Evolutionary conservation across 30 jellyfish, hydroid and myxozoan species (phyloP).

Genomic region (Nemopilema nomurai): DNA sequence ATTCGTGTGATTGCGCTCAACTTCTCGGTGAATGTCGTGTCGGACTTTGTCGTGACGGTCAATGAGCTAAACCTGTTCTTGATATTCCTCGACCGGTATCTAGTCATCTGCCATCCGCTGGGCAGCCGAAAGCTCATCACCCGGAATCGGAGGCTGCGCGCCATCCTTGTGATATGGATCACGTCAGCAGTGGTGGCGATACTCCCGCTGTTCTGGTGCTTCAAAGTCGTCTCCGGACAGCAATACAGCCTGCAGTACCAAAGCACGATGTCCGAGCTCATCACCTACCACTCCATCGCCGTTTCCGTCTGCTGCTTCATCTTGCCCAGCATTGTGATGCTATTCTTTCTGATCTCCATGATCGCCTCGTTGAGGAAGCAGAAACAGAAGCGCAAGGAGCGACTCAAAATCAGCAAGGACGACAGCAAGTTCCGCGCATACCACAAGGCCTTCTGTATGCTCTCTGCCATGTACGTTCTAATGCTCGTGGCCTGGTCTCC

Average conservation of each 20-base stretch:
- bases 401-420: constrained; percentile 34
- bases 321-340: constrained; percentile 57
- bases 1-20: constrained; percentile 7
- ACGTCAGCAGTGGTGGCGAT: constrained; percentile 43
- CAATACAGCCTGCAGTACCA: constrained; percentile 11
- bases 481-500: constrained; percentile 78
- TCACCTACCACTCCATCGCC: constrained; percentile 54
- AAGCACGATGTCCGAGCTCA: constrained; percentile 19
- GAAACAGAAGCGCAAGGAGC: constrained; percentile 40
- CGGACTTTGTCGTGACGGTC: constrained; percentile 54
- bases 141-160: constrained; percentile 2
- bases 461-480: constrained; percentile 57
- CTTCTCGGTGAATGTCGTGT: constrained; percentile 47
- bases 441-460: constrained; percentile 61
- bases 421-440: constrained; percentile 48
- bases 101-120: constrained; percentile 62
- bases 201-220: constrained; percentile 66
- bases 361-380: constrained; percentile 35
- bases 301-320: constrained; percentile 58
- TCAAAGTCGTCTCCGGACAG: constrained; percentile 55
- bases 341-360: constrained; percentile 51
- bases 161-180: constrained; percentile 29
- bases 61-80: constrained; percentile 65
- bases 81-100: constrained; percentile 56
- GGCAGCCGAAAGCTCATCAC: constrained; percentile 53